Percentiles rank a stretch among this genome's conserved stretches.
Evolutionary conservation across 2,113 vertebrate genomes (phyloP).

Genomic region (Pyxicephalus adspersus): DNA sequence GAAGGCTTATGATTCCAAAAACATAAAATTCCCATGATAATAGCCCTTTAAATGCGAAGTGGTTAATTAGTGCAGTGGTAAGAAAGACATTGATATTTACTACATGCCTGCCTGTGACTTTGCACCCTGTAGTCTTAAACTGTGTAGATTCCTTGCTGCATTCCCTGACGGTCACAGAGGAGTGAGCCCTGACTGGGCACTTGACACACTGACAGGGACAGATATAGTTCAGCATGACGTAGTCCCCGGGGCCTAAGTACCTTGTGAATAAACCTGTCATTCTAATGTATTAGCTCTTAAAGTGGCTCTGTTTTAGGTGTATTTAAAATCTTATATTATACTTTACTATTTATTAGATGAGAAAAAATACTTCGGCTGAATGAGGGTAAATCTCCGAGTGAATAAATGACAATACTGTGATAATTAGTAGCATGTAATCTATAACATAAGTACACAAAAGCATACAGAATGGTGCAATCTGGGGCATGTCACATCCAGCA

Average conservation of each 20-base stretch:
- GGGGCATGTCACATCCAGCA: too few species aligned
- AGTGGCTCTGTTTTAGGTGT: too few species aligned
- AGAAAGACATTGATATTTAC: conserved; percentile 14
- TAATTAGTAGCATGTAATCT: too few species aligned
- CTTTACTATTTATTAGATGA: too few species aligned
- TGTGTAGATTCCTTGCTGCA: conserved; percentile 18
- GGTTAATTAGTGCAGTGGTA: neutral
- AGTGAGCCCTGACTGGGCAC: conserved; percentile 14
- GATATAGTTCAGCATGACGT: conserved; percentile 35
- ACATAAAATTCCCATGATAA: too few species aligned
- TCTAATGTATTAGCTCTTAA: conserved; percentile 10
- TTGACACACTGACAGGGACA: conserved; percentile 34
- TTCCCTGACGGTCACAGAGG: conserved; percentile 37
- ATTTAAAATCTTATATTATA: too few species aligned
- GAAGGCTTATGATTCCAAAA: too few species aligned
- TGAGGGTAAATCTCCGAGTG: too few species aligned
- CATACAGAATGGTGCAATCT: too few species aligned
- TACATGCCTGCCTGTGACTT: conserved; percentile 19
- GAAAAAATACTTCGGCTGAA: too few species aligned
- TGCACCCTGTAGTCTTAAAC: conserved; percentile 21
- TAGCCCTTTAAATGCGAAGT: neutral
- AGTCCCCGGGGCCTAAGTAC: neutral
- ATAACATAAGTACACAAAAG: too few species aligned
- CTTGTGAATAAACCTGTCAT: neutral
- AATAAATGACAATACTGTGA: too few species aligned